Evolutionary conservation across 2,113 vertebrate genomes (phyloP), one percentile per base, ranked within the genome.

Genomic region (Gymnogyps californianus): DNA sequence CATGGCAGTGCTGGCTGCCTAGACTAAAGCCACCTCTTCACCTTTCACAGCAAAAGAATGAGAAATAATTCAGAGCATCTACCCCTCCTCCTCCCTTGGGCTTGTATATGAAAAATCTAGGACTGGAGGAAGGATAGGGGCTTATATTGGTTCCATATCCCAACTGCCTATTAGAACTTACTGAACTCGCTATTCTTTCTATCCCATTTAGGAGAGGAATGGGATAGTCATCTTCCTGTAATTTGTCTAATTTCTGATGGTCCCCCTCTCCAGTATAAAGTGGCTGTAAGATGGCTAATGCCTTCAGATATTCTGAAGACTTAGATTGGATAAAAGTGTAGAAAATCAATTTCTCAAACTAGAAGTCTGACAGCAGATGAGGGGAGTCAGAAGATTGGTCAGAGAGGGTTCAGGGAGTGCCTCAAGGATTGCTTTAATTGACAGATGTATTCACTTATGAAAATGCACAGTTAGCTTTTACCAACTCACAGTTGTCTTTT

Each of bases 251-350:
- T 26, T 83, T 55, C n/a, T 62, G 28, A 8, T 19, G 6, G 28
- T 31, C 1, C 7, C 7, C 26, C 47, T 91, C 21, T 76, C 44
- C 62, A 65, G 19, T 3, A 14, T 8, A 36, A 69, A 75, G 24
- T 0, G 0, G 12, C 28, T 71, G 18, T 34, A 36, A 76, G 29
- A 49, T 0, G 0, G 5, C 24, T 28, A 74, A 62, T 9, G 69
- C 11, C 25, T 58, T 46, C 2, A 0, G 34, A 24, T 70, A 51
- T 34, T 83, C 64, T 64, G 25, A 86, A 93, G 49, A 76, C 17
- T 88, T 29, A 71, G 29, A 16, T 24, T 38, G 66, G 49, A 72
- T n/a, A 83, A 52, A 32, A 69, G 8, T 21, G 3, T 1, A 78
- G 66, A 81, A 79, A 71, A 28, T 18, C 44, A 24, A 4, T 69